These are phyloP conservation scores for Halcyon badia DNA, from an alignment of 2,797 vertebrate genomes.

Conservation along the genomic window DNA sequence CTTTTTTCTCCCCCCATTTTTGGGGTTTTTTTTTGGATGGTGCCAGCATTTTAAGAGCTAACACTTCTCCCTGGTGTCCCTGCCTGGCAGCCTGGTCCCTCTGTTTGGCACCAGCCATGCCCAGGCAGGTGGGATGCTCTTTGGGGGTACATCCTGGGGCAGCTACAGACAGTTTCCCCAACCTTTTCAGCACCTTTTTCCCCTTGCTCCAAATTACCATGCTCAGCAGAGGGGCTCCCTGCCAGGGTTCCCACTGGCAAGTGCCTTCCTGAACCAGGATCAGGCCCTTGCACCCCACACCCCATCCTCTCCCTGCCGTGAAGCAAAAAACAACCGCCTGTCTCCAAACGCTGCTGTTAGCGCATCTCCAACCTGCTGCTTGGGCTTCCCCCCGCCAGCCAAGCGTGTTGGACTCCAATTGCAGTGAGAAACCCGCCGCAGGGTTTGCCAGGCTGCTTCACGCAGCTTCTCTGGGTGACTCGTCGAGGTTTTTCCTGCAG, in stretches of 20 bases:
- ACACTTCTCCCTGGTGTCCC: accelerated
- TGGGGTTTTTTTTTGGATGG: not conserved
- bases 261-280: not conserved
- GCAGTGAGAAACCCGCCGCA: accelerated
- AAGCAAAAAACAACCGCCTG: accelerated
- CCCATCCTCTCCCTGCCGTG: accelerated
- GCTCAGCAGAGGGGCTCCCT: accelerated
- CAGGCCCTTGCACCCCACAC: not conserved
- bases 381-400: not conserved
- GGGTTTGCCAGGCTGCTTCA: not conserved
- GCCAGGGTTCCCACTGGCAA: not conserved
- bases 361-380: not conserved
- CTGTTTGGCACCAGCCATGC: not conserved
- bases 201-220: accelerated
- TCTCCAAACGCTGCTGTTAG: accelerated
- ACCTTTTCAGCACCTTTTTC: not conserved
- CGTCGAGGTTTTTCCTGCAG: not conserved
- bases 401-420: accelerated
- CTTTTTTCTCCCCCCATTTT: accelerated
- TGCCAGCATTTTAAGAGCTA: not conserved
- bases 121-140: accelerated
- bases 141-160: accelerated
- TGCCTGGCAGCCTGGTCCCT: not conserved
- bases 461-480: not conserved
- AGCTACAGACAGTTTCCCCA: accelerated